Evolutionary conservation across 2,888 invertebrate species (phyloP), one percentile per base, ranked within the genome.

Genomic region (Leptopilina drosophilae): DNA sequence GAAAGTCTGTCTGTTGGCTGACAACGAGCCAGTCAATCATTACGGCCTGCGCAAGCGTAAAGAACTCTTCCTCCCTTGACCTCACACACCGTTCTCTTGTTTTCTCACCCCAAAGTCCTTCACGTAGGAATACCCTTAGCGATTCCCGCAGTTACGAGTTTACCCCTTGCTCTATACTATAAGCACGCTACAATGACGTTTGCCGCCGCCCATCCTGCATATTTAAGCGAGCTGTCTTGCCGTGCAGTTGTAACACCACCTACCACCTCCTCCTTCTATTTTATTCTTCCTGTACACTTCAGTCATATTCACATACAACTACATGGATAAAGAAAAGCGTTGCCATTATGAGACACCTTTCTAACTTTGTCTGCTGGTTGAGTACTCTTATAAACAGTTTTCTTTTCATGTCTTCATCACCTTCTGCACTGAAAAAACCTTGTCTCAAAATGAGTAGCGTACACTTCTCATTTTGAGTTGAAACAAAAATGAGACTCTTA

Each of bases 21-120:
- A 91, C 91, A 91, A 90, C 89, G 91, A 91, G 90, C 91, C 91
- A 91, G 91, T 91, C 91, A 91, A 91, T 91, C 91, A 91, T 91
- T 91, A 91, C 91, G 90, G 86, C 89, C 85, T 85, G 90, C 91
- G 91, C 91, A 89, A 87, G 91, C 91, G 91, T 90, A 79, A 80
- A 69, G 79, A 82, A 83, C 64, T 82, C 62, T 80, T 78, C 77
- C 81, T 81, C 81, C 78, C 56, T 73, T 66, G 42, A 65, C 81
- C 77, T 78, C 78, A 76, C 77, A 67, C 80, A 26, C 69, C 56
- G 5, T 78, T 77, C 80, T 81, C 76, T 81, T 81, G 77, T 73
- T 78, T 77, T 82, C 83, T 80, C 83, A 82, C 82, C 82, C 79
- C 56, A 79, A 73, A 46, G 79, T 46, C 66, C 76, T 59, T 15